Percentiles rank a stretch among this genome's conserved stretches.
Evolutionary conservation across 2,797 vertebrate genomes (phyloP).

Genomic region (Phalanger gymnotis): DNA sequence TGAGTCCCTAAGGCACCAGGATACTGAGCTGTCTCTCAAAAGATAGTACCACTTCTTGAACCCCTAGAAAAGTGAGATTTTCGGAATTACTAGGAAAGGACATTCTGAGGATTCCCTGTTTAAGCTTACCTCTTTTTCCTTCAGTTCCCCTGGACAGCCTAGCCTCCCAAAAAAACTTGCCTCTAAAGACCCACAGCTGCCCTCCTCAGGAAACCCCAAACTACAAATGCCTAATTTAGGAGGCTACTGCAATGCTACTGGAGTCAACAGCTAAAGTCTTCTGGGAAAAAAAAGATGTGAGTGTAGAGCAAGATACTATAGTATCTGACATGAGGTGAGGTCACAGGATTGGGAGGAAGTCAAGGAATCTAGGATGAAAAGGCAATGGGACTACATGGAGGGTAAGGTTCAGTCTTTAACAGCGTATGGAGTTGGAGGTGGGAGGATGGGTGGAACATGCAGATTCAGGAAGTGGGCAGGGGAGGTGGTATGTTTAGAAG

Average conservation of each 20-base stretch:
- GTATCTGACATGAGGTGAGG: slow-evolving; percentile 61
- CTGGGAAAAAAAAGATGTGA: slow-evolving; percentile 48
- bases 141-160: slow-evolving; percentile 51
- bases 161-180: slow-evolving; percentile 39
- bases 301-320: slow-evolving; percentile 50
- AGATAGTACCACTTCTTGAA: not conserved
- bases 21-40: slow-evolving; percentile 18
- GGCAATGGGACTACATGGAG: slow-evolving; percentile 68
- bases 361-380: slow-evolving; percentile 69
- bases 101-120: slow-evolving; percentile 62
- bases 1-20: slow-evolving; percentile 72
- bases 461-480: slow-evolving; percentile 57
- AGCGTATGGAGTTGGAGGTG: slow-evolving; percentile 69
- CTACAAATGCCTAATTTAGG: slow-evolving; percentile 48
- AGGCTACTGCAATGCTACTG: slow-evolving; percentile 35
- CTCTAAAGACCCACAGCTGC: slow-evolving; percentile 54
- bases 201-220: slow-evolving; percentile 35
- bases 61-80: slow-evolving; percentile 60
- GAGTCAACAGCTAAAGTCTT: slow-evolving; percentile 32
- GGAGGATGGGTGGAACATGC: slow-evolving; percentile 69
- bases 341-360: slow-evolving; percentile 65
- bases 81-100: slow-evolving; percentile 61
- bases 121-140: slow-evolving; percentile 65
- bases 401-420: not conserved
- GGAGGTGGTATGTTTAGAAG: slow-evolving; percentile 64